Base-by-base conservation (phyloP, 2,888 invertebrate genomes). In the Andricus curvator region DNA sequence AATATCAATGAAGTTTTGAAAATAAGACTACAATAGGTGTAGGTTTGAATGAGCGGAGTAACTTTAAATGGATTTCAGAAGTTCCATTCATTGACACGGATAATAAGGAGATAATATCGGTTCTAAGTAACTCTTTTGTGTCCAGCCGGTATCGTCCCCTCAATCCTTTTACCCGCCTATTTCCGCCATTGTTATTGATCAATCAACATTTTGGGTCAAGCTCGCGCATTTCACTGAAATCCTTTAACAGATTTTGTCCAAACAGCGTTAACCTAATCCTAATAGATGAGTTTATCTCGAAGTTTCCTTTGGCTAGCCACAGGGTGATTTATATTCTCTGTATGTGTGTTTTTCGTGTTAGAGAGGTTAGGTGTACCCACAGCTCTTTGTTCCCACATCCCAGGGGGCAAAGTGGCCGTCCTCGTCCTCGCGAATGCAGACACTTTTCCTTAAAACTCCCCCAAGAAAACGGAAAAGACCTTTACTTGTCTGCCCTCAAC, bases 211-310 rank as follows among this genome's bases (percentile, higher is more conserved):
- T 41, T 44, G 11, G 22, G n/a, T 25, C 44, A 68, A 44, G 33
- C 67, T 4, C 22, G 22, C 68, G 15, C 68, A 4, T n/a, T 22
- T 6, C 44, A 5, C 41, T 20, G 15, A 25, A 68, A 68, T 68
- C 68, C 41, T 68, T 82, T 80, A 74, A 68, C 81, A 65, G 82
- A 80, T 83, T 83, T 84, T 86, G 86, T 85, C 82, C 85, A 86
- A 85, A 87, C 85, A 87, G 81, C 84, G 84, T 83, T 85, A 84
- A 80, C 85, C 85, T 88, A 90, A 89, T 88, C 86, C 87, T 88
- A 88, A 89, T 88, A 86, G 89, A 90, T 89, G 89, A 89, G 87
- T 86, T 86, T 86, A 86, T 87, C 82, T 82, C 76, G 85, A 85
- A 84, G 86, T 87, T 85, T 85, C 85, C 83, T 85, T 84, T 84